Conservation (phyloP, 1,140 invertebrate species). For the Drosophila eugracilis region DNA sequence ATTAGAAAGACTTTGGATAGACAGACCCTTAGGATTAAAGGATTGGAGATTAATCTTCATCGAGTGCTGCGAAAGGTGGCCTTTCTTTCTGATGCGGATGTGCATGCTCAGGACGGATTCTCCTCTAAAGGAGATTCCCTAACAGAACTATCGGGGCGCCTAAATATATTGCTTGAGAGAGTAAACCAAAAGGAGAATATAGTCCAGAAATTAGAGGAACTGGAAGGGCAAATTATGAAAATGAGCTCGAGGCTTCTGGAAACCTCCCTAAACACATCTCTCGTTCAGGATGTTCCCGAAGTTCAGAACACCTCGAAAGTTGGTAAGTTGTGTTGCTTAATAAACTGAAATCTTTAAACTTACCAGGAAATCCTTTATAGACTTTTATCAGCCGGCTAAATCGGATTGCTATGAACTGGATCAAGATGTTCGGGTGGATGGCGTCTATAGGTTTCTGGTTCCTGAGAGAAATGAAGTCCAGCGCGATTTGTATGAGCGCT, state of each 20-base stretch:
- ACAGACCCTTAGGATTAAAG: constrained; percentile 50
- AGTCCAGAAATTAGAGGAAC: constrained; percentile 1
- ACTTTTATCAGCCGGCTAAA: constrained; percentile 39
- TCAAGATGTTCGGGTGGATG: constrained; percentile 45
- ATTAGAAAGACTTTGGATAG: constrained; percentile 51
- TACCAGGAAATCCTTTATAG: constrained; percentile 26
- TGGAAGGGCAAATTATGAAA: neutral
- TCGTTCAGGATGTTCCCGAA: neutral
- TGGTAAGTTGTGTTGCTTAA: constrained; percentile 13
- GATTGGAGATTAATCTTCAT: constrained; percentile 60
- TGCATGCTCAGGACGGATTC: neutral
- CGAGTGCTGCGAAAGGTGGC: constrained; percentile 65
- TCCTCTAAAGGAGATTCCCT: constrained; percentile 1
- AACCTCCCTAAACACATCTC: neutral
- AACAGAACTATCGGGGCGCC: constrained; percentile 15
- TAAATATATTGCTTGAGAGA: constrained; percentile 23
- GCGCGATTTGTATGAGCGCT: constrained; percentile 74
- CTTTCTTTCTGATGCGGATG: constrained; percentile 31
- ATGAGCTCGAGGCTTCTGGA: neutral
- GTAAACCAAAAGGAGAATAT: constrained; percentile 16
- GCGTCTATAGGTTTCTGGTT: constrained; percentile 69
- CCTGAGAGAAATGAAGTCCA: constrained; percentile 61
- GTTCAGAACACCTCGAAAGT: neutral
- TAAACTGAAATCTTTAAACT: constrained; percentile 12
- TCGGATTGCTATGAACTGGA: constrained; percentile 62